Evolutionary conservation across 2,797 vertebrate species (phyloP).

Genomic region (Takifugu ocellatus): DNA sequence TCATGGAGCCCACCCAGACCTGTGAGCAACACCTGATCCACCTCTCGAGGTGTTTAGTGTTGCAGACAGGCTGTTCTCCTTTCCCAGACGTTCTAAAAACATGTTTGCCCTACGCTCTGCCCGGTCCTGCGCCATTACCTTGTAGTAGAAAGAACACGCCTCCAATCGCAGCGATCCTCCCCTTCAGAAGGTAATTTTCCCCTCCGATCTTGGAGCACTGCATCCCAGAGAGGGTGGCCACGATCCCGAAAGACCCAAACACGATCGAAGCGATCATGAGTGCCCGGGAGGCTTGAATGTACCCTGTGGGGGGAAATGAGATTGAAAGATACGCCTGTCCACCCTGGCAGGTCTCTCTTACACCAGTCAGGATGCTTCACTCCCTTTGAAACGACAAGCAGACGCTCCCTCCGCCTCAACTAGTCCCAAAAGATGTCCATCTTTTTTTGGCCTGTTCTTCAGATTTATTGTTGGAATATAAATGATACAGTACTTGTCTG

Average conservation of each 20-base stretch:
- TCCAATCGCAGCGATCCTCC: constrained; percentile 73
- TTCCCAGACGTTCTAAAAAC: not conserved
- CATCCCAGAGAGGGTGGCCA: constrained; percentile 77
- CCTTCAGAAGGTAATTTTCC: constrained; percentile 75
- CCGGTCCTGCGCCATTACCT: constrained; percentile 66
- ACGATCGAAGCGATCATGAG: constrained; percentile 85
- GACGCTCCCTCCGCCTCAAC: too few species aligned
- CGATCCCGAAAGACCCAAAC: constrained; percentile 78
- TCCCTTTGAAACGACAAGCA: too few species aligned
- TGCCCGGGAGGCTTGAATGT: constrained; percentile 84
- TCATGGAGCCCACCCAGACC: constrained; percentile 38
- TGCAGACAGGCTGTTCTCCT: not conserved
- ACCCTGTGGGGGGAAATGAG: constrained; percentile 70
- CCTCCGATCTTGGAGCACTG: constrained; percentile 82
- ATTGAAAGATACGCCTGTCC: not conserved
- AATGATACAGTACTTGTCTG: too few species aligned
- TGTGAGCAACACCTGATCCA: constrained; percentile 9
- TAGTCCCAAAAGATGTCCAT: too few species aligned
- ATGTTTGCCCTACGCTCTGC: not conserved
- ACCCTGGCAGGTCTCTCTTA: not conserved
- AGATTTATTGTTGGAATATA: too few species aligned
- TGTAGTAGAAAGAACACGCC: constrained; percentile 82
- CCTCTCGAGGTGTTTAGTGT: constrained; percentile 2
- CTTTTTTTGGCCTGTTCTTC: too few species aligned
- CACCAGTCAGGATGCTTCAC: too few species aligned